Conservation (phyloP, 2,888 invertebrate species). For the Drosophila testacea region DNA sequence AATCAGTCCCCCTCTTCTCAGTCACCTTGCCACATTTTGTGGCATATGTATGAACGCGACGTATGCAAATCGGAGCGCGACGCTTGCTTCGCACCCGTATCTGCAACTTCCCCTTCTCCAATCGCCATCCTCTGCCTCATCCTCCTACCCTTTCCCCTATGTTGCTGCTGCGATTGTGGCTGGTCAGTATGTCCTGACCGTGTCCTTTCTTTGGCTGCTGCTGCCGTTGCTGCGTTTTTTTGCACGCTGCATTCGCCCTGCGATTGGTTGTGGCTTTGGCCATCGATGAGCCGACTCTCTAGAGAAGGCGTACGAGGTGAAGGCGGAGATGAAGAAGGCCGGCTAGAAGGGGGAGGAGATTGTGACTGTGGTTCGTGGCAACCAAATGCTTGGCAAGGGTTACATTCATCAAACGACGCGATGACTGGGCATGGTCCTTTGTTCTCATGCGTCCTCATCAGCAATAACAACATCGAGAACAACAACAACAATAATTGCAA, state of each 20-base stretch:
- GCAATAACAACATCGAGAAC: conserved; percentile 16
- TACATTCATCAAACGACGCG: conserved; percentile 51
- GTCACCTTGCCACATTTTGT: conserved; percentile 9
- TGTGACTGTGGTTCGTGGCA: too few relatives aligned
- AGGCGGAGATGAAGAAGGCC: neutral
- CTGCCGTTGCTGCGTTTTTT: conserved; percentile 69
- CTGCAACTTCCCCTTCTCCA: conserved; percentile 32
- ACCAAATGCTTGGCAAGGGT: conserved; percentile 17
- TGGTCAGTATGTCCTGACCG: conserved; percentile 65
- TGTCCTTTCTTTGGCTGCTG: conserved; percentile 49
- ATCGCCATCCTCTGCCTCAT: too few relatives aligned
- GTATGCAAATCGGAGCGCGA: conserved; percentile 74
- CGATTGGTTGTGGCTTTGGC: conserved; percentile 71
- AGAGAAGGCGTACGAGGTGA: neutral
- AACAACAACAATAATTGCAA: conserved; percentile 22
- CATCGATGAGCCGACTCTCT: conserved; percentile 66
- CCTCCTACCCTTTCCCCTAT: neutral
- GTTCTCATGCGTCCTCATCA: conserved; percentile 46
- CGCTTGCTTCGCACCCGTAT: conserved; percentile 47
- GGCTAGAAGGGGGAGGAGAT: too few relatives aligned
- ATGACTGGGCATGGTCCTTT: conserved; percentile 30
- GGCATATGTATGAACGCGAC: conserved; percentile 50
- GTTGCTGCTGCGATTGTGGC: conserved; percentile 49
- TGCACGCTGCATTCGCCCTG: conserved; percentile 74
- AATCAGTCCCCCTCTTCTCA: neutral